Conservation (phyloP, 2,888 invertebrate genomes). For the Halictus ligatus region DNA sequence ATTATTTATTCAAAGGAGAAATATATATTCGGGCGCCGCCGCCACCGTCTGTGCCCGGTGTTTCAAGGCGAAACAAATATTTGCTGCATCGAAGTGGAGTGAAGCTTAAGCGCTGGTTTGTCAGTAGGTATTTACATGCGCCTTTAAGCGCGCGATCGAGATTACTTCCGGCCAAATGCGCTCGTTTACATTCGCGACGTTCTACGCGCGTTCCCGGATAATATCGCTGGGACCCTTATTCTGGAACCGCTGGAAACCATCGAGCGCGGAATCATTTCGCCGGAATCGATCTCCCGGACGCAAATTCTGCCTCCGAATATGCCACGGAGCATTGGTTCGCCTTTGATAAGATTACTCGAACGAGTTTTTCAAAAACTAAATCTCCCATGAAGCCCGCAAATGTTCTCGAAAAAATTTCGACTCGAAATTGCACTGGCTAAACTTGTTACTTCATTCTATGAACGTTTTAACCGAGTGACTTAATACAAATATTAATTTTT, state of each 20-base stretch:
- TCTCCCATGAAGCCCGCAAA: background rate
- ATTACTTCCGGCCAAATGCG: conserved; percentile 61
- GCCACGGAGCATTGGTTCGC: background rate
- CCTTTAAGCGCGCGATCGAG: conserved; percentile 60
- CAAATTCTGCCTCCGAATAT: background rate
- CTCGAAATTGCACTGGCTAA: background rate
- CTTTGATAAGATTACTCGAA: background rate
- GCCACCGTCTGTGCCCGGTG: background rate
- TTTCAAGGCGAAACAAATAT: conserved; percentile 53
- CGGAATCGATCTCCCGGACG: conserved; percentile 20
- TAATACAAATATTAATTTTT: too few species aligned
- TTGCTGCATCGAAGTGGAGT: conserved; percentile 37
- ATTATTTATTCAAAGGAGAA: conserved; percentile 12
- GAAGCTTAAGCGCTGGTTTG: conserved; percentile 6
- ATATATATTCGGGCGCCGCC: background rate
- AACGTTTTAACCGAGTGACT: background rate
- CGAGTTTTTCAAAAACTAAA: background rate
- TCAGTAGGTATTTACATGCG: conserved; percentile 48
- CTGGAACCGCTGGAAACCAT: conserved; percentile 26
- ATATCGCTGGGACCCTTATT: conserved; percentile 31
- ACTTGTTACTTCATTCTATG: background rate
- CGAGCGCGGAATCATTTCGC: conserved; percentile 19
- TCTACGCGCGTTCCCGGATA: conserved; percentile 7
- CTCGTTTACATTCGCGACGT: conserved; percentile 46
- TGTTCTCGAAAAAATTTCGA: background rate